Percentiles rank a stretch among this genome's conserved stretches.
phyloP scores from a whole-genome alignment of 92 coral and sea anemone species.

The Actinostola sp. region DNA sequence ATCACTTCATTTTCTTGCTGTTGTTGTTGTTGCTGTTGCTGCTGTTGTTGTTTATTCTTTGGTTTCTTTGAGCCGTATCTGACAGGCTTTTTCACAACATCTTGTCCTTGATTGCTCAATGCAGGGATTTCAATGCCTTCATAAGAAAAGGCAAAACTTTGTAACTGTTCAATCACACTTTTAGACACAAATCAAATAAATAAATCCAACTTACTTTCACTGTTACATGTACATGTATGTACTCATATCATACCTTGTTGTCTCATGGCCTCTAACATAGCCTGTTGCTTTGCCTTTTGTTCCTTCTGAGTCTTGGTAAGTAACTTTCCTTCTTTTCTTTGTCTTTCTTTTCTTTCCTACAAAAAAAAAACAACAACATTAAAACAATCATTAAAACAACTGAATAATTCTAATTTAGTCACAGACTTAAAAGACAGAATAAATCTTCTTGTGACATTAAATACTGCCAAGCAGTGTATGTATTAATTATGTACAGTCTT shows the following conservation, averaged over 20 bases:
- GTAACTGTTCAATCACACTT: no score
- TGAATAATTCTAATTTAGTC: no score
- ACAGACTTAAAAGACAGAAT: no score
- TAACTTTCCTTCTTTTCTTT: conserved; percentile 83
- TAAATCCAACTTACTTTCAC: background rate
- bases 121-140: conserved; percentile 91
- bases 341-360: conserved; percentile 83
- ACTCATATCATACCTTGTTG: conserved; percentile 91
- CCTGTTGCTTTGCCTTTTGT: conserved; percentile 83
- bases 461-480: no score
- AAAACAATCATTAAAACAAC: no score
- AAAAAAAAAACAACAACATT: conserved; percentile 5
- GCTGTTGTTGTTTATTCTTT: conserved; percentile 73
- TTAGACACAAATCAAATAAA: no score
- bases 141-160: background rate
- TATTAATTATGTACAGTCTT: no score
- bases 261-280: conserved; percentile 87
- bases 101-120: conserved; percentile 66
- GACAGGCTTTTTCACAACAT: conserved; percentile 65
- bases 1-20: conserved; percentile 28
- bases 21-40: conserved; percentile 46
- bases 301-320: conserved; percentile 87
- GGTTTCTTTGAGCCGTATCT: conserved; percentile 87
- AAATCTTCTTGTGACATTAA: no score
- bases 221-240: no score